Base-by-base conservation (phyloP, 2,888 invertebrate species). In the Amphipyra berbera region DNA sequence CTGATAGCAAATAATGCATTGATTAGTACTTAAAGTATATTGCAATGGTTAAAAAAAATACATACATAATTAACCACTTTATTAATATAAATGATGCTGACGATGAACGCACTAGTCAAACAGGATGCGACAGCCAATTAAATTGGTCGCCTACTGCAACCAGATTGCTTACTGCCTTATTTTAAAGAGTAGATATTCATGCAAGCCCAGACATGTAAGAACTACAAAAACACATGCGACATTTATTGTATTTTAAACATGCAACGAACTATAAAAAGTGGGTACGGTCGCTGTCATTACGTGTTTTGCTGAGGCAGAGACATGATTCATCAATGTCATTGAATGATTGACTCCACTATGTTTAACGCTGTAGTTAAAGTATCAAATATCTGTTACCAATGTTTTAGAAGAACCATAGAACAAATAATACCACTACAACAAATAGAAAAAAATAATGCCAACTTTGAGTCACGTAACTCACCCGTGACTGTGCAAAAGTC, bases 271-370 rank as follows among this genome's bases (percentile, higher is more conserved):
- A 68, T 38, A 66, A 76, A 69, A 67, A 76, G 38, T 66, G 54
- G 52, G 45, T 40, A 46, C 59, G 65, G 55, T 61, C 46, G 14
- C 58, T 30, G 38, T 68, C 63, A 65, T 65, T 68, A 68, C 46
- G 41, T 71, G 59, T 65, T 59, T 63, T 54, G 56, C 56, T 55
- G 55, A 65, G 46, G 58, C 61, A 61, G 42, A 53, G 40, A 68
- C 62, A 59, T 76, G 71, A 76, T 72, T 77, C 71, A 76, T 77
- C 66, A 66, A 65, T 67, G 61, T 60, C 65, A 68, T 71, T 68
- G 48, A 60, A 49, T 55, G 46, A 70, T 67, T 67, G 64, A 56
- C 62, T 73, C 41, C 37, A 27, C 49, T 55, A 52, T 47, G 60
- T 56, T 60, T 58, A 74, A 63, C 46, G 58, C 42, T 44, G 37